Evolutionary conservation across 2,888 invertebrate genomes (phyloP).

Genomic region (Hypercompe scribonia): DNA sequence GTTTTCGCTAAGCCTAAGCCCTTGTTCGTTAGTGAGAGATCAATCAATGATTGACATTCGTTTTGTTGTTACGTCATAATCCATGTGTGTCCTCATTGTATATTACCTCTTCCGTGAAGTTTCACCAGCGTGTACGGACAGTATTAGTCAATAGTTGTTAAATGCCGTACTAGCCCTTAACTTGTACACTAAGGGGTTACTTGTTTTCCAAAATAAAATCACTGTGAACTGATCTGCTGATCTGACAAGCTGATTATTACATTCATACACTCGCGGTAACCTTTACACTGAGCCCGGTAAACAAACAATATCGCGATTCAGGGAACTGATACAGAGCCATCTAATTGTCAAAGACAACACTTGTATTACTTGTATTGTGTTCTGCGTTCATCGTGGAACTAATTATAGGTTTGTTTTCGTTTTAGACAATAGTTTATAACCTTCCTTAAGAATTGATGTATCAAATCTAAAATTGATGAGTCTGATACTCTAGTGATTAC

Average conservation of each 20-base stretch:
- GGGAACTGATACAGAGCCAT: too few species aligned
- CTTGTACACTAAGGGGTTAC: not conserved
- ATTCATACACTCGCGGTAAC: too few species aligned
- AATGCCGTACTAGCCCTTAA: too few species aligned
- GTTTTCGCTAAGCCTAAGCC: not conserved
- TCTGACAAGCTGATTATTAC: too few species aligned
- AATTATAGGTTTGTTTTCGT: too few species aligned
- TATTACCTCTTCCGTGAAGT: not conserved
- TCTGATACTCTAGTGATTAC: not conserved
- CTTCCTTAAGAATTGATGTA: not conserved
- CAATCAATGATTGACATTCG: not conserved
- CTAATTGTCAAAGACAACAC: too few species aligned
- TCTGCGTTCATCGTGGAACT: too few species aligned
- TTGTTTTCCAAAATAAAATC: too few species aligned
- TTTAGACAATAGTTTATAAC: not conserved
- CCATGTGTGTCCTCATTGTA: not conserved
- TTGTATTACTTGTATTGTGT: too few species aligned
- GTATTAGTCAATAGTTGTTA: not conserved
- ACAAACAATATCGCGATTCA: too few species aligned
- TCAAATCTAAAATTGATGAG: not conserved
- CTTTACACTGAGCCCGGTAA: too few species aligned
- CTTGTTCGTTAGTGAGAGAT: not conserved
- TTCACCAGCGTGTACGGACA: not conserved
- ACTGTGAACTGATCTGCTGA: too few species aligned
- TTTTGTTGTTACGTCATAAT: not conserved